Percentiles rank a stretch among this genome's conserved stretches.
phyloP scores from a whole-genome alignment of 2,113 vertebrate species.

The Desmodus rotundus region DNA sequence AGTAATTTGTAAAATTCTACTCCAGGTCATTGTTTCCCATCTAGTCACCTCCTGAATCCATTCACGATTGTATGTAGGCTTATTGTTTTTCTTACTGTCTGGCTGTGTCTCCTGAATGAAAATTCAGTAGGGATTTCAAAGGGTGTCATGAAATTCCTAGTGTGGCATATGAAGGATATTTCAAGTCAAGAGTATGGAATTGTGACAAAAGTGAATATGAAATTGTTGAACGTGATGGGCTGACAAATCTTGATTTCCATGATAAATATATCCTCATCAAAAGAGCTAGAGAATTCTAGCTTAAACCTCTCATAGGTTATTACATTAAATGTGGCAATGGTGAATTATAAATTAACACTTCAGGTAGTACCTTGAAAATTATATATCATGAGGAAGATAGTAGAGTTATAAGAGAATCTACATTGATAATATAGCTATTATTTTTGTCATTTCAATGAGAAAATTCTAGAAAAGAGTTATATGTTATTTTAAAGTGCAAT shows the following conservation, averaged over 20 bases:
- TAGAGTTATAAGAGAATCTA: background rate
- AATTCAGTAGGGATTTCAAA: constrained; percentile 46
- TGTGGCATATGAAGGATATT: background rate
- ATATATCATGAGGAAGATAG: background rate
- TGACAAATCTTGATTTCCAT: background rate
- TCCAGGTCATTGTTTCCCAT: background rate
- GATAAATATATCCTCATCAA: constrained; percentile 21
- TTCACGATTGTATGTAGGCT: constrained; percentile 1
- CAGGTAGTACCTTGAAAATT: background rate
- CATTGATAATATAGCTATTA: background rate
- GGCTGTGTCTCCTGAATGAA: constrained; percentile 5
- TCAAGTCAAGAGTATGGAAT: background rate
- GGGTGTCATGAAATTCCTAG: constrained; percentile 28
- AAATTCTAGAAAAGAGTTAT: background rate
- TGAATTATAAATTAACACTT: background rate
- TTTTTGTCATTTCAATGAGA: background rate
- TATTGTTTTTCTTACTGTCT: background rate
- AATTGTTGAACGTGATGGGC: background rate
- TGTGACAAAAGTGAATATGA: background rate
- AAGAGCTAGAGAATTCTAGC: background rate
- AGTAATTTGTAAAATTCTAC: constrained; percentile 31
- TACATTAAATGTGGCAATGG: background rate
- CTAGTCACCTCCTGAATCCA: background rate
- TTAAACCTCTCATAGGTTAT: background rate
- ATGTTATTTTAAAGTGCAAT: background rate